Percentiles rank a stretch among this genome's conserved stretches.
phyloP scores from a whole-genome alignment of 2,888 invertebrate genomes.

The Chironomus tentans region DNA sequence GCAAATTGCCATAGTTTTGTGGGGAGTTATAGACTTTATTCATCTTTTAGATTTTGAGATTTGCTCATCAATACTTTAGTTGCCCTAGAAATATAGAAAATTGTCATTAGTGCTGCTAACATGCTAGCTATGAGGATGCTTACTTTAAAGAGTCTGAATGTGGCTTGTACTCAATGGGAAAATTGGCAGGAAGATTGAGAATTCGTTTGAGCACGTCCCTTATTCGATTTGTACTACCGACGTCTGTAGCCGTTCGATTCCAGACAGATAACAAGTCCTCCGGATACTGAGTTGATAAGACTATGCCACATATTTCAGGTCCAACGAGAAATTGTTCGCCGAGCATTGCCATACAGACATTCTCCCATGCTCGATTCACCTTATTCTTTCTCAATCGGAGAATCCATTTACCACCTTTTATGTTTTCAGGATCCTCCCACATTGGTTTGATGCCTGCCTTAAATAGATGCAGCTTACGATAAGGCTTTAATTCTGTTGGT shows the following conservation, averaged over 20 bases:
- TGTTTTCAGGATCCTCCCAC: conserved; percentile 98
- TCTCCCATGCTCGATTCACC: conserved; percentile 97
- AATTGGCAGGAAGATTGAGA: conserved; percentile 85
- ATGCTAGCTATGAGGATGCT: conserved; percentile 30
- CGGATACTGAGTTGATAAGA: conserved; percentile 85
- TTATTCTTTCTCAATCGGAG: conserved; percentile 88
- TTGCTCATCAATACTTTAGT: conserved; percentile 27
- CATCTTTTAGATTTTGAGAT: conserved; percentile 19
- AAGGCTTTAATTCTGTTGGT: conserved; percentile 81
- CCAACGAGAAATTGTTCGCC: conserved; percentile 99
- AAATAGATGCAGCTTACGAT: conserved; percentile 92
- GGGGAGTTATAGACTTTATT: not conserved
- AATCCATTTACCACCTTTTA: conserved; percentile 97
- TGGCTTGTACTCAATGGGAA: conserved; percentile 90
- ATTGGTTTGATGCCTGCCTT: conserved; percentile 95
- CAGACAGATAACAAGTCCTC: conserved; percentile 69
- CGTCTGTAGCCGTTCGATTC: conserved; percentile 92
- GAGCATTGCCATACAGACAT: conserved; percentile 94
- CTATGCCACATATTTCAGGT: conserved; percentile 96
- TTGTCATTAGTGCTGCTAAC: not conserved
- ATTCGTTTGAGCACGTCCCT: conserved; percentile 91
- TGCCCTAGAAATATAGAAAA: not conserved
- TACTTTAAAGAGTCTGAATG: conserved; percentile 74
- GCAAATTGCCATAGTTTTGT: too few species aligned
- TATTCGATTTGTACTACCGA: conserved; percentile 78